A percentile compares a stretch with the other conserved stretches of the same genome.
Conservation (phyloP, 2,797 vertebrate species). For the Knipowitschia caucasica region DNA sequence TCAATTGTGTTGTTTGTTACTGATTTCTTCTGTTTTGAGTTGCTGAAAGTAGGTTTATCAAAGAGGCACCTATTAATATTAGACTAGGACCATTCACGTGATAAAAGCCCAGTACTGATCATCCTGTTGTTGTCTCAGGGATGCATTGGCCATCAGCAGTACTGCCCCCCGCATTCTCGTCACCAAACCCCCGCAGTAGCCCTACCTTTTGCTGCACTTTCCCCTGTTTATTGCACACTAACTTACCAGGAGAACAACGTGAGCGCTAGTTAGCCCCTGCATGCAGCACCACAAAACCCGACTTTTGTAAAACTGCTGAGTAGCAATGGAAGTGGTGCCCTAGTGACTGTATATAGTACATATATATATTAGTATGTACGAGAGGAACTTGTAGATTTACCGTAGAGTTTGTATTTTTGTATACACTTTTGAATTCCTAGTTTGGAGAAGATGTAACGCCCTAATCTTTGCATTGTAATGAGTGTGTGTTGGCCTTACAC, state of each 20-base stretch:
- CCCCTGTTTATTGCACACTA: conserved; percentile 65
- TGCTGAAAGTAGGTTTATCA: conserved; percentile 42
- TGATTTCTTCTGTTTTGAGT: conserved; percentile 41
- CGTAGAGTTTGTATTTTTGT: conserved; percentile 83
- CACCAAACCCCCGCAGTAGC: conserved; percentile 49
- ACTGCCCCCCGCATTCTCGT: conserved; percentile 46
- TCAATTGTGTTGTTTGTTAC: conserved; percentile 59
- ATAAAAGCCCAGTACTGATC: conserved; percentile 47
- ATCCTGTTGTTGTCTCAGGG: conserved; percentile 75
- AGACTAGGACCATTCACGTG: conserved; percentile 40
- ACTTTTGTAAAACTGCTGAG: conserved; percentile 74
- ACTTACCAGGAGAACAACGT: conserved; percentile 54
- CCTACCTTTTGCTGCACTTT: conserved; percentile 64
- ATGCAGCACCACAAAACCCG: conserved; percentile 58
- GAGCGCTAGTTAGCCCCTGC: conserved; percentile 46
- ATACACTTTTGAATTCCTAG: conserved; percentile 72
- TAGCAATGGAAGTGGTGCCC: conserved; percentile 64
- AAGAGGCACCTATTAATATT: conserved; percentile 26
- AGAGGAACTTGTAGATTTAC: conserved; percentile 73
- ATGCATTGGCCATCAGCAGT: conserved; percentile 69
- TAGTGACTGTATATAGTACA: conserved; percentile 65
- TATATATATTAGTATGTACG: conserved; percentile 70
- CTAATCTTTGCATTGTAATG: conserved; percentile 50
- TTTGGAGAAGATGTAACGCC: conserved; percentile 36
- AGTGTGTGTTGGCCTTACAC: conserved; percentile 40